Conservation (phyloP, 1,140 invertebrate species). For the Arctopsyche grandis region DNA sequence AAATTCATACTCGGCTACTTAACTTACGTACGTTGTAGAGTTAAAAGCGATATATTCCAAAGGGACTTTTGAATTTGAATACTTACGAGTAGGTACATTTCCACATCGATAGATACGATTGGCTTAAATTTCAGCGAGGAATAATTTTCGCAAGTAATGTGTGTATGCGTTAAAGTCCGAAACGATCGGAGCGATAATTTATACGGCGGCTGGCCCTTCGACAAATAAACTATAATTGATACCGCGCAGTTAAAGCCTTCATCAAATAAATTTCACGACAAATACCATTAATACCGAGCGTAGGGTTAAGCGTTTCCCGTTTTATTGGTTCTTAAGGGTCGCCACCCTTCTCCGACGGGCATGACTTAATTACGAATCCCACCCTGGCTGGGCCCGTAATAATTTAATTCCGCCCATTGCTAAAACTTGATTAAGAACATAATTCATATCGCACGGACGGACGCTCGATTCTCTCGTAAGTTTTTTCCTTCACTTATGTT, state of each 20-base stretch:
- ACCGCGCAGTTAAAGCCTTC: slow-evolving; percentile 30
- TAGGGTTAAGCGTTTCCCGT: slow-evolving; percentile 35
- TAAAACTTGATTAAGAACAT: slow-evolving; percentile 44
- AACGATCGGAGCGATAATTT: slow-evolving; percentile 14
- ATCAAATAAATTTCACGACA: slow-evolving; percentile 32
- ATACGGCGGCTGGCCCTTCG: neutral
- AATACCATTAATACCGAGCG: slow-evolving; percentile 32
- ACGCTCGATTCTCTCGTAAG: slow-evolving; percentile 13
- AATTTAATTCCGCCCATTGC: slow-evolving; percentile 44
- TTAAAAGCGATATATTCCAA: too few species aligned
- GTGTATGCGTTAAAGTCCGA: neutral
- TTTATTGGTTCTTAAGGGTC: slow-evolving; percentile 40
- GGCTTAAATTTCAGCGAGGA: too few species aligned
- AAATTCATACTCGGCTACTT: too few species aligned
- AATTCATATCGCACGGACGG: slow-evolving; percentile 31
- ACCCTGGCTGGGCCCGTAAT: neutral
- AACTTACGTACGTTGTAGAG: too few species aligned
- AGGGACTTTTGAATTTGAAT: too few species aligned
- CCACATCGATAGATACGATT: too few species aligned
- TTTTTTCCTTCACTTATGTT: neutral
- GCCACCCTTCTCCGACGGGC: neutral
- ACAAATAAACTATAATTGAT: slow-evolving; percentile 32
- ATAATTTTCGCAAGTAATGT: too few species aligned
- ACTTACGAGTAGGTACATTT: too few species aligned
- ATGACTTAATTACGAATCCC: slow-evolving; percentile 39